These are phyloP conservation scores for Gisinianus flammeolus DNA, from an alignment of 2,888 invertebrate species.

Conservation along the genomic window DNA sequence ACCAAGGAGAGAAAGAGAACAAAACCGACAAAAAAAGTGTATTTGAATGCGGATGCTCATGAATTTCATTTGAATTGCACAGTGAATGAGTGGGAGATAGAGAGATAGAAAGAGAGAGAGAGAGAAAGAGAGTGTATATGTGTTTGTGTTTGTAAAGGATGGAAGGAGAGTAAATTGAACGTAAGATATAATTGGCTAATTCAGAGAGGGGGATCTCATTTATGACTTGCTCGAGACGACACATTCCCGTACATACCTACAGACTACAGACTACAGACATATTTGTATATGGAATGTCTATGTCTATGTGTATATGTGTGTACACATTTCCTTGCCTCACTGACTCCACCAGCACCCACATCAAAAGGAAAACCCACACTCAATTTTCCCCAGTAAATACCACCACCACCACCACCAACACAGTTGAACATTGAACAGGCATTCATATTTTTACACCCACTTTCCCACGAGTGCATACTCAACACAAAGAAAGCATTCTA, in stretches of 20 bases:
- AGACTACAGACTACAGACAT: too few relatives aligned
- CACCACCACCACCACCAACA: neutral
- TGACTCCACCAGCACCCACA: neutral
- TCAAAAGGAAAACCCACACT: neutral
- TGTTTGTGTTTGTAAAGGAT: too few relatives aligned
- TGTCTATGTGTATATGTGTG: too few relatives aligned
- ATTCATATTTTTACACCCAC: neutral
- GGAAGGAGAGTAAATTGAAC: slow-evolving; percentile 3
- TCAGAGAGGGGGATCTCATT: slow-evolving; percentile 6
- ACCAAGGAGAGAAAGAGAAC: too few relatives aligned
- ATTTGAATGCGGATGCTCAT: too few relatives aligned
- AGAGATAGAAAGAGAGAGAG: too few relatives aligned
- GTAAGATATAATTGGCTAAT: slow-evolving; percentile 31
- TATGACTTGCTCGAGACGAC: neutral
- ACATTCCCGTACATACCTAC: too few relatives aligned
- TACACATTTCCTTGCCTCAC: neutral
- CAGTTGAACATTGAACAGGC: neutral
- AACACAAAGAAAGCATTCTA: neutral
- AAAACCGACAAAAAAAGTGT: too few relatives aligned
- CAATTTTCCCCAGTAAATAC: neutral
- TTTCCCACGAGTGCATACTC: neutral
- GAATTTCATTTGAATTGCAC: too few relatives aligned
- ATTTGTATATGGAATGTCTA: too few relatives aligned
- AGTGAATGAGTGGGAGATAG: too few relatives aligned
- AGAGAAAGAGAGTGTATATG: too few relatives aligned